Evolutionary conservation across 2,797 vertebrate genomes (phyloP).

Genomic region (Stomatorhinus walkeri): DNA sequence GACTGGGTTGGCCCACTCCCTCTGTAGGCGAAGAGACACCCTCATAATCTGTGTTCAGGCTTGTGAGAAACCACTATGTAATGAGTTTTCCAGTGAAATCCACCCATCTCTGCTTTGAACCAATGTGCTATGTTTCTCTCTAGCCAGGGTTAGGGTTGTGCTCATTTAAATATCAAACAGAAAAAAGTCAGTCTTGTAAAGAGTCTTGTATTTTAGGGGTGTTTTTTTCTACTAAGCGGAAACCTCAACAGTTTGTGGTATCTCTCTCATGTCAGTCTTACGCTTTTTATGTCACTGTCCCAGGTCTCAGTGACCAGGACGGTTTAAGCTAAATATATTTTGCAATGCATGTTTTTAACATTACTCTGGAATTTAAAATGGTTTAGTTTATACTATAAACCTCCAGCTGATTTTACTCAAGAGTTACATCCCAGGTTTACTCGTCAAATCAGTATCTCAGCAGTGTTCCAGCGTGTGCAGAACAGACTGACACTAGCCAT

Average conservation of each 20-base stretch:
- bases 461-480: neutral
- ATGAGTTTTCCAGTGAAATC: slow-evolving; percentile 34
- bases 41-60: slow-evolving; percentile 24
- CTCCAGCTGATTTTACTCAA: neutral
- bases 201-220: slow-evolving; percentile 13
- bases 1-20: neutral
- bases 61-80: slow-evolving; percentile 54
- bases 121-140: slow-evolving; percentile 23
- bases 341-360: slow-evolving; percentile 5
- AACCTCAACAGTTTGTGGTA: neutral
- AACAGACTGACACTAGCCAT: neutral
- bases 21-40: slow-evolving; percentile 3
- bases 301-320: neutral
- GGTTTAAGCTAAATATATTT: slow-evolving; percentile 11
- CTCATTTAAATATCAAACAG: slow-evolving; percentile 23
- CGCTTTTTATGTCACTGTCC: neutral
- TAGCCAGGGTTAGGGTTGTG: slow-evolving; percentile 22
- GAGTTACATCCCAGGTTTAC: neutral
- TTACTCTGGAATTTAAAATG: neutral
- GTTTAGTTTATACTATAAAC: neutral
- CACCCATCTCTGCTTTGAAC: slow-evolving; percentile 20
- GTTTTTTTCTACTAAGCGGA: slow-evolving; percentile 10
- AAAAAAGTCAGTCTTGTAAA: neutral
- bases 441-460: neutral
- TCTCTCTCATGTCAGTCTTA: neutral